These are phyloP conservation scores for Lutjanus argentimaculatus DNA, from an alignment of 2,797 vertebrate species.

Conservation along the genomic window DNA sequence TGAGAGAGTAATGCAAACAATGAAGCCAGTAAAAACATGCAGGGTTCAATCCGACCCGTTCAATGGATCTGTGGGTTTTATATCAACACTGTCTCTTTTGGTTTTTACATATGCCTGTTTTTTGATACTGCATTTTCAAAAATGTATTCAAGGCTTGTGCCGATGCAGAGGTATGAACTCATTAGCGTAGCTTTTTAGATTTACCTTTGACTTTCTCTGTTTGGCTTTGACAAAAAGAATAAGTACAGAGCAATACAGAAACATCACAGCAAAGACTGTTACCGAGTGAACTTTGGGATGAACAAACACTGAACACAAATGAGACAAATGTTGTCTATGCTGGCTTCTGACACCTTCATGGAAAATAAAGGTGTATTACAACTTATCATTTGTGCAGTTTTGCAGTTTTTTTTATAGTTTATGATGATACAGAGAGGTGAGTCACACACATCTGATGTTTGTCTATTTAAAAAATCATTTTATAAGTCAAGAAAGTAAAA, in stretches of 20 bases:
- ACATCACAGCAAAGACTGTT: neutral
- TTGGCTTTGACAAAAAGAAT: neutral
- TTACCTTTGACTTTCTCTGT: neutral
- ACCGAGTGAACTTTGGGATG: neutral
- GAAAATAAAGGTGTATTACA: too few relatives aligned
- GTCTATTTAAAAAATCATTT: too few relatives aligned
- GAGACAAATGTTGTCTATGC: neutral
- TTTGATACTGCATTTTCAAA: neutral
- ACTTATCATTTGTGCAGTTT: neutral
- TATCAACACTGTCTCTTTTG: neutral
- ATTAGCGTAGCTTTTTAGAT: neutral
- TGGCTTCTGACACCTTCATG: too few relatives aligned
- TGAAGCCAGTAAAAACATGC: neutral
- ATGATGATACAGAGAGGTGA: too few relatives aligned
- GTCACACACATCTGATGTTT: too few relatives aligned
- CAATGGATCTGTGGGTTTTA: neutral
- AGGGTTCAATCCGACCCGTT: neutral
- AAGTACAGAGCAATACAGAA: neutral
- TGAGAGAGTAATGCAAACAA: conserved; percentile 3
- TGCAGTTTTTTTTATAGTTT: too few relatives aligned
- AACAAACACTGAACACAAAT: neutral
- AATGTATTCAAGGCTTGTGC: neutral
- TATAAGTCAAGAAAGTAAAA: too few relatives aligned
- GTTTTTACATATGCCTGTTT: neutral
- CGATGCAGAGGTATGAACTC: neutral